A percentile compares a stretch with the other conserved stretches of the same genome.
Conservation (phyloP, 2,888 invertebrate genomes). For the Zaprionus obscuricornis region DNA sequence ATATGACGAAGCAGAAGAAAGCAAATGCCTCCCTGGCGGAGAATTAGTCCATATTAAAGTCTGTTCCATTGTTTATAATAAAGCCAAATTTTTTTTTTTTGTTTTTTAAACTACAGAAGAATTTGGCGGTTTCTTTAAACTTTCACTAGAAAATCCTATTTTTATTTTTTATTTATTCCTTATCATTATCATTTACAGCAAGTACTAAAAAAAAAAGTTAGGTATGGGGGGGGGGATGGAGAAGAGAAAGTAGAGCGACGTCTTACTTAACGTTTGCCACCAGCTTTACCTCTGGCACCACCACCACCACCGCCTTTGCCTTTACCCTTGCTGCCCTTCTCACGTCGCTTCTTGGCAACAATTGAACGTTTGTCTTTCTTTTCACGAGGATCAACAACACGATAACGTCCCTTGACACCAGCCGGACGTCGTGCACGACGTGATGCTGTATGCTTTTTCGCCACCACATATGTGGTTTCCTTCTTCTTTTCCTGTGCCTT, state of each 20-base stretch:
- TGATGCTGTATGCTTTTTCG: constrained; percentile 92
- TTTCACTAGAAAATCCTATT: no score
- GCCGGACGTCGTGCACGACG: constrained; percentile 91
- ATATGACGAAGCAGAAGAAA: no score
- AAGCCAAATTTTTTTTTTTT: no score
- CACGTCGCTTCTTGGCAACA: constrained; percentile 72
- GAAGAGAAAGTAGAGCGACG: no score
- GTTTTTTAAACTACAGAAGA: no score
- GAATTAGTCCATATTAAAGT: no score
- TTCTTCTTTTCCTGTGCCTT: constrained; percentile 94
- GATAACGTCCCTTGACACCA: constrained; percentile 95
- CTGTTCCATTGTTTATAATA: no score
- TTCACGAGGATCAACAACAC: constrained; percentile 97
- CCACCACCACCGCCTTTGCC: no score
- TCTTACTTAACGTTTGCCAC: constrained; percentile 11
- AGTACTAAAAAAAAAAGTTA: constrained; percentile 1
- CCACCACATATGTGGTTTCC: constrained; percentile 96
- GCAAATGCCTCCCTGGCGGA: no score
- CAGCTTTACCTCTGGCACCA: no score
- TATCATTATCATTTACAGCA: constrained; percentile 47
- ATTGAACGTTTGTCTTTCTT: constrained; percentile 94
- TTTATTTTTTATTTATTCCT: constrained; percentile 37
- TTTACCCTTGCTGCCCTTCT: constrained; percentile 61
- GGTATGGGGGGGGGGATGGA: no score
- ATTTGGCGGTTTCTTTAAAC: no score